These are phyloP conservation scores for Pangasius mekongensis DNA, from an alignment of 2,797 vertebrate genomes.

Conservation along the genomic window DNA sequence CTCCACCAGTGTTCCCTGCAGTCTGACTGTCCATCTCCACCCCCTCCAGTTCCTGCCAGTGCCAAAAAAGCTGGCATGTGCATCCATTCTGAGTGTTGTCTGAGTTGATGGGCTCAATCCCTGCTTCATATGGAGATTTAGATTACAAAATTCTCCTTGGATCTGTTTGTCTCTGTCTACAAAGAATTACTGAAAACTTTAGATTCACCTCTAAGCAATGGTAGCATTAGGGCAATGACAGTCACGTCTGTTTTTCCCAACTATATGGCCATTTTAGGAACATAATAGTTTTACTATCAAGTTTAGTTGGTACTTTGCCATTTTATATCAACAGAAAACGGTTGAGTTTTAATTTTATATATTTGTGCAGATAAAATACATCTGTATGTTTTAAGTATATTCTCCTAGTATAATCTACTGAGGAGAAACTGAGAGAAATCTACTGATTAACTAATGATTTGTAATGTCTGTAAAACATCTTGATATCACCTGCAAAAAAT, in stretches of 20 bases:
- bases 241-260: not conserved
- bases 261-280: too few species aligned
- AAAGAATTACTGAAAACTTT: constrained; percentile 5
- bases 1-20: constrained; percentile 40
- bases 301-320: not conserved
- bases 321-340: not conserved
- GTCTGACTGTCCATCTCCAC: constrained; percentile 3
- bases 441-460: not conserved
- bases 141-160: not conserved
- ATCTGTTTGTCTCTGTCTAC: not conserved
- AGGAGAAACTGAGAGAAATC: not conserved
- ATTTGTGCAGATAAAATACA: not conserved
- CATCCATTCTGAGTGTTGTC: constrained; percentile 15
- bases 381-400: not conserved
- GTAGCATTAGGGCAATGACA: not conserved
- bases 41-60: constrained; percentile 35
- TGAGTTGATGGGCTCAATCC: constrained; percentile 21
- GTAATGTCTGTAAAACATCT: not conserved
- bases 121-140: constrained; percentile 29
- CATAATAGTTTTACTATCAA: too few species aligned
- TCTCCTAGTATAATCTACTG: not conserved
- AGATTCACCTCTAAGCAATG: not conserved
- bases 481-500: not conserved
- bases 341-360: not conserved
- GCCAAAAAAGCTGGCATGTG: constrained; percentile 15